Conservation (phyloP, 2,797 vertebrate genomes). For the Macroramphosus scolopax region DNA sequence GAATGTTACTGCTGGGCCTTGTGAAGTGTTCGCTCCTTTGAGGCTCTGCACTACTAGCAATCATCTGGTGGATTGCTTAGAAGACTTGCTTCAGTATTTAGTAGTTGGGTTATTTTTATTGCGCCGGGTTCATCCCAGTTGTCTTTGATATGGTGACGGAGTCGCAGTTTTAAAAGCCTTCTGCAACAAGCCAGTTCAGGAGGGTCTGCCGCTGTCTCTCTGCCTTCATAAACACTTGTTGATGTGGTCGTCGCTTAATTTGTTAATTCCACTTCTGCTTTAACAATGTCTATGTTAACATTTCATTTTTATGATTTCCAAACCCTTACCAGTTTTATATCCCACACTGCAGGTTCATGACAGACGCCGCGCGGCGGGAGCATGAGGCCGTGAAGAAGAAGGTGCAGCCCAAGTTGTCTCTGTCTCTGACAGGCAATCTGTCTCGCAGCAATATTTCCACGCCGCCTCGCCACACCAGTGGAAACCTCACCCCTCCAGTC, state of each 20-base stretch:
- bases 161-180: conserved; percentile 54
- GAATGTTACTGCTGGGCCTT: conserved; percentile 13
- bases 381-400: conserved; percentile 94
- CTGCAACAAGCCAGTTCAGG: conserved; percentile 48
- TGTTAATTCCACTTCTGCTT: conserved; percentile 72
- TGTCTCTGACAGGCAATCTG: conserved; percentile 86
- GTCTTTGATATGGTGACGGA: conserved; percentile 65
- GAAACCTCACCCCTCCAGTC: conserved; percentile 97
- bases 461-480: conserved; percentile 91
- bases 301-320: conserved; percentile 66
- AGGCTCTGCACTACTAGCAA: conserved; percentile 37
- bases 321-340: conserved; percentile 19
- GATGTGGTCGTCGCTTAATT: conserved; percentile 72
- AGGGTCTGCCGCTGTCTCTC: conserved; percentile 60
- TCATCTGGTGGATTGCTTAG: conserved; percentile 58
- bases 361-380: conserved; percentile 92
- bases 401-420: conserved; percentile 91
- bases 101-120: conserved; percentile 52
- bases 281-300: conserved; percentile 68
- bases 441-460: conserved; percentile 89
- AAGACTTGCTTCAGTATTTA: conserved; percentile 48
- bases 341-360: conserved; percentile 92
- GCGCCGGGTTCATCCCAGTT: conserved; percentile 48
- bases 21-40: conserved; percentile 16
- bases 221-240: conserved; percentile 64